phyloP scores from a whole-genome alignment of 2,113 vertebrate genomes.

The Hippocampus zosterae region DNA sequence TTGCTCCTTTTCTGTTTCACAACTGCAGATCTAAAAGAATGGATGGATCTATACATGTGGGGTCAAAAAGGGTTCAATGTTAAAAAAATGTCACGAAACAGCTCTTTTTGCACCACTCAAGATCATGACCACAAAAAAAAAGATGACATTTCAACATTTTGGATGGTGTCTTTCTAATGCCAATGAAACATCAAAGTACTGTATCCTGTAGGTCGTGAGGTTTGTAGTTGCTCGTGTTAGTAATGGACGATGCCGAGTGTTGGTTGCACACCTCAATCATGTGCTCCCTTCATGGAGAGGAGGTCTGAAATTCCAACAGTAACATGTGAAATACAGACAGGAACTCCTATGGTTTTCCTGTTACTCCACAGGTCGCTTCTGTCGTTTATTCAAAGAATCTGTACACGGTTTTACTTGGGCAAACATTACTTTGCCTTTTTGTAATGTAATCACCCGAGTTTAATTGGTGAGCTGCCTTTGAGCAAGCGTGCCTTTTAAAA shows the following conservation, averaged over 20 bases:
- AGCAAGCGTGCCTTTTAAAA: not conserved
- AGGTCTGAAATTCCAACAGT: constrained; percentile 58
- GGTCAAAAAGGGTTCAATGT: no score
- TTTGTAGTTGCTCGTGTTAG: not conserved
- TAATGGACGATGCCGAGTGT: constrained; percentile 6
- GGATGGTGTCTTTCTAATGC: not conserved
- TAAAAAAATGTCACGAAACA: no score
- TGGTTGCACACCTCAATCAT: constrained; percentile 20
- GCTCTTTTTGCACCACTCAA: no score
- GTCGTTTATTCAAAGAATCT: not conserved
- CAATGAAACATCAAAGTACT: not conserved
- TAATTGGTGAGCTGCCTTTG: not conserved
- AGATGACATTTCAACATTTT: not conserved
- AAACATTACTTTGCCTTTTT: not conserved
- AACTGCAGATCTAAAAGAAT: no score
- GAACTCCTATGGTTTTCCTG: constrained; percentile 43
- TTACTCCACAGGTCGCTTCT: constrained; percentile 17
- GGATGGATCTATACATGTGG: no score
- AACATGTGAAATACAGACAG: constrained; percentile 59
- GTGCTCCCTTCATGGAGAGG: constrained; percentile 37
- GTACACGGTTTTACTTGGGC: constrained; percentile 11
- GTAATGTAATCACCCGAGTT: not conserved
- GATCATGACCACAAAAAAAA: no score
- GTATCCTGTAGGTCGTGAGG: not conserved
- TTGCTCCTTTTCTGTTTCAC: no score